These are phyloP conservation scores for Sminthurinus aureus DNA, from an alignment of 2,888 invertebrate species.

Conservation along the genomic window DNA sequence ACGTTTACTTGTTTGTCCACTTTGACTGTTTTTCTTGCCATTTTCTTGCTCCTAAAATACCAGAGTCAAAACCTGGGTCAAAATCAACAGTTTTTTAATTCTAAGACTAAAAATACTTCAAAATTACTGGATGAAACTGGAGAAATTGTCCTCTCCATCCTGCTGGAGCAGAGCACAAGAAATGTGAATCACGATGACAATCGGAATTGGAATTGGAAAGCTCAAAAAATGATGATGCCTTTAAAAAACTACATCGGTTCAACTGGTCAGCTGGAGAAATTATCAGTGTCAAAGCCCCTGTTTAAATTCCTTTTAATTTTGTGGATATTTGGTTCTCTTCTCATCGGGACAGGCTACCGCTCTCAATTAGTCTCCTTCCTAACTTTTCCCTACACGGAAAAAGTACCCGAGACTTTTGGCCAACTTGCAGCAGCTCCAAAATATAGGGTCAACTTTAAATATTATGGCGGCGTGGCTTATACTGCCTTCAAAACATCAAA, in stretches of 20 bases:
- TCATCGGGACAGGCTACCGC: slow-evolving; percentile 46
- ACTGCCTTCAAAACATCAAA: slow-evolving; percentile 29
- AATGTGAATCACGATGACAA: no score
- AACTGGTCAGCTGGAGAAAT: not conserved
- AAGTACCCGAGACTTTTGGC: slow-evolving; percentile 42
- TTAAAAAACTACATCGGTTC: no score
- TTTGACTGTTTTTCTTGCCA: not conserved
- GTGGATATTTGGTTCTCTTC: slow-evolving; percentile 42
- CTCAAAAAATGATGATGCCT: not conserved
- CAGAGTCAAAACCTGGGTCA: no score
- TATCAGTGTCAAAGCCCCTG: not conserved
- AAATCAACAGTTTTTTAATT: not conserved
- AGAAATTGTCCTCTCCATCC: not conserved
- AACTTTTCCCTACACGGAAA: slow-evolving; percentile 42
- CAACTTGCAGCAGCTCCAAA: slow-evolving; percentile 28
- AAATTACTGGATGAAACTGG: not conserved
- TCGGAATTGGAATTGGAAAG: no score
- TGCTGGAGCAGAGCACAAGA: slow-evolving; percentile 8
- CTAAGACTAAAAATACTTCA: not conserved
- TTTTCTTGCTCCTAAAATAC: slow-evolving; percentile 11
- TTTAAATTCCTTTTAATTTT: slow-evolving; percentile 28
- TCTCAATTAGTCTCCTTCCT: slow-evolving; percentile 45
- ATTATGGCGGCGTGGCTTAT: slow-evolving; percentile 46
- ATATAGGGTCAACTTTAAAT: slow-evolving; percentile 41
- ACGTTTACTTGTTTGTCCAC: not conserved